Evolutionary conservation across 1,140 invertebrate genomes (phyloP).

Genomic region (Leptinotarsa texana): DNA sequence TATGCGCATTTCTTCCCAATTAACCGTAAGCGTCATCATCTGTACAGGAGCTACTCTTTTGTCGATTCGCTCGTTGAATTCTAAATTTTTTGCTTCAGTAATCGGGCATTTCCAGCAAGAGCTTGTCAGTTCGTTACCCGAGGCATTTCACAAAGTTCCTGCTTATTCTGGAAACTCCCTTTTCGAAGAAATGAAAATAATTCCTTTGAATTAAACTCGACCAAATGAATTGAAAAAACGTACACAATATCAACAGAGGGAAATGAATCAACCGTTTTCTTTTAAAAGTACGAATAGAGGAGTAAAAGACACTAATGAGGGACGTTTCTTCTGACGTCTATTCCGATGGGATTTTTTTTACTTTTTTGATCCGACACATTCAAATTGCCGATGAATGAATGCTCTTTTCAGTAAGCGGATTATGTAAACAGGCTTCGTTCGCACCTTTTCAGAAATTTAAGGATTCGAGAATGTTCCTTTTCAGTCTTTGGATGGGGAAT

Average conservation of each 20-base stretch:
- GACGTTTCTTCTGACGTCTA: not conserved
- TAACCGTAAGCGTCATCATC: too few relatives aligned
- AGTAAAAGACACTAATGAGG: not conserved
- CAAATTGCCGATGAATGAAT: not conserved
- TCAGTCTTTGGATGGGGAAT: too few relatives aligned
- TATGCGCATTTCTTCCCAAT: too few relatives aligned
- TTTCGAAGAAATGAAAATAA: not conserved
- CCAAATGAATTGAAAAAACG: not conserved
- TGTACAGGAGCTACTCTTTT: too few relatives aligned
- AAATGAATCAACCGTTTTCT: not conserved
- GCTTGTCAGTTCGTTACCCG: not conserved
- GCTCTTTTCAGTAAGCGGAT: not conserved
- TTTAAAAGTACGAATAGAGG: not conserved
- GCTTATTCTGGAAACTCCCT: not conserved
- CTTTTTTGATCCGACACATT: not conserved
- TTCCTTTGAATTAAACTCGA: conserved; percentile 1
- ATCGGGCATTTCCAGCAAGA: too few relatives aligned
- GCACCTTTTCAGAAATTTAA: not conserved
- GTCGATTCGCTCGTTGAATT: too few relatives aligned
- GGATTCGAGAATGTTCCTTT: too few relatives aligned
- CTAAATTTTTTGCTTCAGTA: too few relatives aligned
- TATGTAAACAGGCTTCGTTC: not conserved
- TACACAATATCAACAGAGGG: not conserved
- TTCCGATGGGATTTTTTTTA: not conserved
- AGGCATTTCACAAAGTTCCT: not conserved